Percentiles rank a stretch among this genome's conserved stretches.
Conservation (phyloP, 92 coral and sea anemone species). For the Parazoanthus darwini region DNA sequence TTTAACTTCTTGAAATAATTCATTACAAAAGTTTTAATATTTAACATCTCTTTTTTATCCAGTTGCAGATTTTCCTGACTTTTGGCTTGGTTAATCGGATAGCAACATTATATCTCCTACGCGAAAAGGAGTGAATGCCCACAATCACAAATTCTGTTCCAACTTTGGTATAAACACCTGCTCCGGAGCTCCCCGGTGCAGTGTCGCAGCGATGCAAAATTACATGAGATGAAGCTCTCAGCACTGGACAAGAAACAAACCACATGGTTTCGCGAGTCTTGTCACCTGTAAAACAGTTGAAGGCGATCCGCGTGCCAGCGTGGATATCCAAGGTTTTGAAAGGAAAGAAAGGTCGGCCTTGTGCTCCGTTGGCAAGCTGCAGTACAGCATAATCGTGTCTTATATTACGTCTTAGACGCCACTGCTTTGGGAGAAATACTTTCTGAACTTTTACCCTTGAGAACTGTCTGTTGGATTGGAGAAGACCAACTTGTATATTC, state of each 20-base stretch:
- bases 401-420: not conserved
- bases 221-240: not conserved
- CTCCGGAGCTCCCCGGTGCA: constrained; percentile 26
- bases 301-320: constrained; percentile 5
- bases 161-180: constrained; percentile 15
- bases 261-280: constrained; percentile 24
- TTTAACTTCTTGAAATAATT: not conserved
- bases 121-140: constrained; percentile 20
- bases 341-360: constrained; percentile 7
- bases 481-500: constrained; percentile 34
- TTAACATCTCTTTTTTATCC: not conserved
- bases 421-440: constrained; percentile 13
- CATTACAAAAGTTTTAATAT: too few relatives aligned
- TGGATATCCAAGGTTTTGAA: constrained; percentile 1
- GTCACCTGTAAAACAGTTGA: constrained; percentile 17
- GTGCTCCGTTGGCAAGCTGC: constrained; percentile 5
- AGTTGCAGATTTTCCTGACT: constrained; percentile 5
- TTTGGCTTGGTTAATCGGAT: constrained; percentile 11
- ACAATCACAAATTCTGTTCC: constrained; percentile 14
- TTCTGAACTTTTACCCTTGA: not conserved
- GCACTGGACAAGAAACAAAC: constrained; percentile 20
- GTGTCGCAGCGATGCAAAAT: constrained; percentile 22
- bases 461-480: constrained; percentile 12
- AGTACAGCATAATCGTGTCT: constrained; percentile 27
- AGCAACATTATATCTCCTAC: constrained; percentile 14